A percentile compares a stretch with the other conserved stretches of the same genome.
Conservation (phyloP, 2,888 invertebrate genomes). For the Nomada hirtipes region DNA sequence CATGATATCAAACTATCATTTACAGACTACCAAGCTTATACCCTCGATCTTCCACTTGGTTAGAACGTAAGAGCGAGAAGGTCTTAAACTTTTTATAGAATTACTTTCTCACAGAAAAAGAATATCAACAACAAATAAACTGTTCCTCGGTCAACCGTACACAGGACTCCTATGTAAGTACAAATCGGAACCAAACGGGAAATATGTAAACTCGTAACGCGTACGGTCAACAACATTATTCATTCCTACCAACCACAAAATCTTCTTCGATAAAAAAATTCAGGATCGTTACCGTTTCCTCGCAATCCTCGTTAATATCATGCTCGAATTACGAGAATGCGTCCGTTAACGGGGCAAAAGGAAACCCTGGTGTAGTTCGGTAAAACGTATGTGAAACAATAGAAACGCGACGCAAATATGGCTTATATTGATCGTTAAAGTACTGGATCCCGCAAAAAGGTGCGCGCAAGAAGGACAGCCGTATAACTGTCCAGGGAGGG, state of each 20-base stretch:
- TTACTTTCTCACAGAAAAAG: too few species aligned
- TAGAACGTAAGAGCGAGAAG: too few species aligned
- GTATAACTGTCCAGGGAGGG: conserved; percentile 66
- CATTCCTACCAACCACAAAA: too few species aligned
- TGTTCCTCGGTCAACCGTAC: too few species aligned
- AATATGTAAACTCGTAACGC: too few species aligned
- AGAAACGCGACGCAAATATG: not conserved
- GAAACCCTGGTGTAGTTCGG: not conserved
- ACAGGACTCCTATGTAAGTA: too few species aligned
- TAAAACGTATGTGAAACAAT: not conserved
- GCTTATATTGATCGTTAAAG: conserved; percentile 52
- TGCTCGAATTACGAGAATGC: conserved; percentile 2
- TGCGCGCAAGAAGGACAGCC: conserved; percentile 44
- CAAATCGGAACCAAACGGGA: too few species aligned
- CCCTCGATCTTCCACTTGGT: too few species aligned
- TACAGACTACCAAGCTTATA: not conserved
- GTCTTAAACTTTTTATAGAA: too few species aligned
- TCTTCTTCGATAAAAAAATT: too few species aligned
- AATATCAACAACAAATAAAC: too few species aligned
- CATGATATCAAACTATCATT: not conserved
- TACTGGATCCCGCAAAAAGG: conserved; percentile 51
- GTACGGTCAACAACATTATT: too few species aligned
- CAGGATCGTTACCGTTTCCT: conserved; percentile 25
- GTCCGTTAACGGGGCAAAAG: not conserved
- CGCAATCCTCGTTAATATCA: conserved; percentile 18